Percentiles rank a stretch among this genome's conserved stretches.
Conservation (phyloP, 23 tunicate species). For the Halocynthia roretzi region DNA sequence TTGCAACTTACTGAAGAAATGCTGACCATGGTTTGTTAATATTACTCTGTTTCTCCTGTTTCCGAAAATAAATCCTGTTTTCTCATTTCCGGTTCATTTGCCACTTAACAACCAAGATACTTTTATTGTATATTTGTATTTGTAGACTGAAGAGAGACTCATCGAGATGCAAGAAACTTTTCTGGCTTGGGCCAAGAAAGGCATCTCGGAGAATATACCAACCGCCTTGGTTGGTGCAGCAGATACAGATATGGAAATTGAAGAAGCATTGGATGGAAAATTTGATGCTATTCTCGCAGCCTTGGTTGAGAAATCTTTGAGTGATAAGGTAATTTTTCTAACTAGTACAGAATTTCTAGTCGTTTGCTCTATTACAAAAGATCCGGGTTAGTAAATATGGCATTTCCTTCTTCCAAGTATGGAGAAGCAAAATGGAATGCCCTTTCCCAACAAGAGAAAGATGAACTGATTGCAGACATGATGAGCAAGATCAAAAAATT, state of each 20-base stretch:
- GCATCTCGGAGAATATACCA: slow-evolving; percentile 49
- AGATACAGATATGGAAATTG: slow-evolving; percentile 24
- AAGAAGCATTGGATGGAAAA: slow-evolving; percentile 65
- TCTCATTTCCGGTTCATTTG: too few relatives aligned
- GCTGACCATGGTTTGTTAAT: slow-evolving; percentile 42
- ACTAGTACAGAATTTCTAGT: neutral
- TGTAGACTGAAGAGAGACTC: slow-evolving; percentile 27
- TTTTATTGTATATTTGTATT: neutral
- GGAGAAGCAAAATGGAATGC: slow-evolving; percentile 55
- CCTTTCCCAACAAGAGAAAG: slow-evolving; percentile 37
- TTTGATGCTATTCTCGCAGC: slow-evolving; percentile 57
- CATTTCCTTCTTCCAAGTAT: slow-evolving; percentile 17
- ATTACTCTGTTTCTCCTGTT: too few relatives aligned
- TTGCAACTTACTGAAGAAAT: slow-evolving; percentile 16
- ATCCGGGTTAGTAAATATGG: neutral
- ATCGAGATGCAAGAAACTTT: slow-evolving; percentile 43
- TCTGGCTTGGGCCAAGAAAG: slow-evolving; percentile 29
- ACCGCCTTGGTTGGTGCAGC: slow-evolving; percentile 18
- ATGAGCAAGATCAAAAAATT: slow-evolving; percentile 41
- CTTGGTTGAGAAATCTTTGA: slow-evolving; percentile 39
- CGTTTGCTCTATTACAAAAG: neutral
- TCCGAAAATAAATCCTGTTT: too few relatives aligned
- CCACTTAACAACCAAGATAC: too few relatives aligned
- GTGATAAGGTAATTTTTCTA: slow-evolving; percentile 33
- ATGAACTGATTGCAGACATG: slow-evolving; percentile 37